Percentiles rank a stretch among this genome's conserved stretches.
Evolutionary conservation across 2,888 invertebrate genomes (phyloP).

Genomic region (Ecliptopera silaceata): DNA sequence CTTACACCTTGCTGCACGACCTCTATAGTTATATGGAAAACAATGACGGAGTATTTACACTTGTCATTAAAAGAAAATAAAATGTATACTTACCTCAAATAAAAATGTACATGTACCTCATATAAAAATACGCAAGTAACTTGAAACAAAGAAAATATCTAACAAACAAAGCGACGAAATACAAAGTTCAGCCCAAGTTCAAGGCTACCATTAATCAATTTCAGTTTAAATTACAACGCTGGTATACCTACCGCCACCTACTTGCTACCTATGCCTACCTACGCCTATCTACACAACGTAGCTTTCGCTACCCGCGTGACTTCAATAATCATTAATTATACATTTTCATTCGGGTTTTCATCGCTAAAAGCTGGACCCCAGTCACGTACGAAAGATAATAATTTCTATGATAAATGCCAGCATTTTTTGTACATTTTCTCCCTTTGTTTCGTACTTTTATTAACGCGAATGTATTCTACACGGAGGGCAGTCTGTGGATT

Average conservation of each 20-base stretch:
- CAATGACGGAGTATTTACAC: no score
- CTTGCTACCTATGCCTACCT: no score
- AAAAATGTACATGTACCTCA: no score
- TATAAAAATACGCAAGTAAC: not conserved
- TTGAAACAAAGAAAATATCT: not conserved
- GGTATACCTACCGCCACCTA: no score
- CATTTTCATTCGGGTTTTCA: constrained; percentile 45
- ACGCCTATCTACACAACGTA: constrained; percentile 19
- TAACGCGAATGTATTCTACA: not conserved
- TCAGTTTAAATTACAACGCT: constrained; percentile 33
- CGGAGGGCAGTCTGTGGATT: no score
- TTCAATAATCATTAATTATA: constrained; percentile 57
- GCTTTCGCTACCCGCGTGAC: constrained; percentile 41
- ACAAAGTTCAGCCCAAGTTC: constrained; percentile 3
- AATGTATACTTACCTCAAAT: no score
- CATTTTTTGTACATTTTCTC: constrained; percentile 24
- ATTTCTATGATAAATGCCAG: constrained; percentile 48
- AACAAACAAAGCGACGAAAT: not conserved
- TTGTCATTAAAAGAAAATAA: no score
- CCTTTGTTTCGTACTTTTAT: constrained; percentile 18
- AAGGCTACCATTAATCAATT: constrained; percentile 29
- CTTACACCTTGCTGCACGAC: no score
- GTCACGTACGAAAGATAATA: constrained; percentile 52
- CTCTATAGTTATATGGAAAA: no score
- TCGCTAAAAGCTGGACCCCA: constrained; percentile 39